These are phyloP conservation scores for Odontamblyopus rebecca DNA, from an alignment of 2,797 vertebrate genomes.

Conservation along the genomic window DNA sequence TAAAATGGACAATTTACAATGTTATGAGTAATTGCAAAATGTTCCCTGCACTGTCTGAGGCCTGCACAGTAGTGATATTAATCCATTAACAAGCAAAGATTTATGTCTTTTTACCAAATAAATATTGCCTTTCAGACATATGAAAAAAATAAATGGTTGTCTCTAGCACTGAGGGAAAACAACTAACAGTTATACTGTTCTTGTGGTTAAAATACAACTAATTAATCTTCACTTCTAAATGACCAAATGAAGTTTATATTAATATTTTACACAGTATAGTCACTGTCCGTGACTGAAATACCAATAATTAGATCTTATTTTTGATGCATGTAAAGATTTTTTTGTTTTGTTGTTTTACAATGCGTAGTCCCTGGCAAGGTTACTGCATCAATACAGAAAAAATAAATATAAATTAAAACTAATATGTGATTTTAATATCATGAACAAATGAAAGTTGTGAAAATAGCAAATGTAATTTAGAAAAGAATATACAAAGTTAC, in stretches of 20 bases:
- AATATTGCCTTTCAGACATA: slow-evolving; percentile 1
- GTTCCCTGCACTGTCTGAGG: not conserved
- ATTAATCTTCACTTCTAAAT: not conserved
- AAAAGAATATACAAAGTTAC: not conserved
- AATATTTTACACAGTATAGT: not conserved
- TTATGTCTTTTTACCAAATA: not conserved
- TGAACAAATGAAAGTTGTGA: not conserved
- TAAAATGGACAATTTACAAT: not conserved
- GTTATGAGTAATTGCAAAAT: not conserved
- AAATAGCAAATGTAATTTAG: not conserved
- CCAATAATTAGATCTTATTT: not conserved
- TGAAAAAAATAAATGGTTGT: not conserved
- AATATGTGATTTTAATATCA: not conserved
- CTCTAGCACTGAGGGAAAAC: not conserved
- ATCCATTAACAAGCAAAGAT: not conserved
- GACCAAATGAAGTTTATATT: not conserved
- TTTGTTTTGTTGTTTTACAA: not conserved
- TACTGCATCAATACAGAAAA: no score
- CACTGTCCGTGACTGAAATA: not conserved
- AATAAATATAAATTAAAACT: no score
- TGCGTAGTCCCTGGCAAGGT: no score
- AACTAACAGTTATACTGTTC: not conserved
- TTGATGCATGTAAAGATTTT: not conserved
- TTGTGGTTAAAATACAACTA: not conserved
- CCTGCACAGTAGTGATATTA: no score